Evolutionary conservation across 2,888 invertebrate species (phyloP), one percentile per base, ranked within the genome.

Genomic region (Cacoxenus indagator): DNA sequence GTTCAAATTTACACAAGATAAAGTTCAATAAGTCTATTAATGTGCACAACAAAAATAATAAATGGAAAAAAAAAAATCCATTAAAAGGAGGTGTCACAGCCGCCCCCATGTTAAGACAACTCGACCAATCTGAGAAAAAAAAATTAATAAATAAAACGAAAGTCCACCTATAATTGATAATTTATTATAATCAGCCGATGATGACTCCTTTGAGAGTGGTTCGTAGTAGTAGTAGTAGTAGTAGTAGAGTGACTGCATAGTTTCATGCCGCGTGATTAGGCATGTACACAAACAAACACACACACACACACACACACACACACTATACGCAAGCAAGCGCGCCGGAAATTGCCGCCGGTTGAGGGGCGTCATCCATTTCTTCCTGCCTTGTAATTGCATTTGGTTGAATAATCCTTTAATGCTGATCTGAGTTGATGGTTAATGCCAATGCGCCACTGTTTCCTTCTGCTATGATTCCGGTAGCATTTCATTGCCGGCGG

Each of bases 361-460:
- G 24, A 31, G 27, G 54, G 17, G 17, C 43, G 37, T 37, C 14
- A 14, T 11, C 8, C 37, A 14, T 31, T 9, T 31, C 31, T 31
- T 14, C 37, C 14, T 37, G 9, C 19, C 69, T 72, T 72, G 73
- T 87, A 87, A 87, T 87, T 87, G 87, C 87, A 87, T 87, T 87
- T 87, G 86, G 85, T 85, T 82, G 85, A 86, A 82, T 87, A 87
- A 87, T 87, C 87, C 87, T 87, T 87, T 87, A 87, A 87, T 86
- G 86, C 86, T 83, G 85, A 84, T 85, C 84, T 82, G 76, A 83
- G 81, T 77, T 84, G 85, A 85, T 81, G 84, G 82, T 75, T 72
- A 45, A 62, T 62, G 24, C 43, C 24, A 8, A 51, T 22, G 51
- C 19, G 27, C 14, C 65, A 46, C 24, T 55, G 55, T 55, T 68